Evolutionary conservation across 2,797 vertebrate species (phyloP), one percentile per base, ranked within the genome.

Genomic region (Cercopithecus diana): DNA sequence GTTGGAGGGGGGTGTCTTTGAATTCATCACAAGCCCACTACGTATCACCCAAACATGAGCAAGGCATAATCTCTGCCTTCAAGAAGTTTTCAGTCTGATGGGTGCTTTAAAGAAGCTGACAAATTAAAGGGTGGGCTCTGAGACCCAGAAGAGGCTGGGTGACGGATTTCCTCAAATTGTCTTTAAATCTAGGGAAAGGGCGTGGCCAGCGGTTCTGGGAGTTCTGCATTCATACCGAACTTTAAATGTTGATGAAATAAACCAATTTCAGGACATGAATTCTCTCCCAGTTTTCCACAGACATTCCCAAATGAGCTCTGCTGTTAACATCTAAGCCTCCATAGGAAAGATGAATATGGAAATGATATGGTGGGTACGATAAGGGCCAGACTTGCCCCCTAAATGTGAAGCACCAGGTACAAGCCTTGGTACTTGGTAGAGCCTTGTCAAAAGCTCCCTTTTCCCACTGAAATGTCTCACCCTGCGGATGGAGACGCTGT

Each of bases 321-420:
- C 64, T 36, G 57, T 9, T 58, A n/a, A 72, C 14, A 19, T 28
- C 11, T 10, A 50, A 72, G 43, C 77, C 70, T n/a, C 20, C 70
- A 11, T 0, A 12, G 76, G 43, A 58, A 61, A 77, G 58, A 41
- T 48, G 45, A n/a, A 28, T 30, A 30, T 0, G 79, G 61, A 77
- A n/a, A 48, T 0, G 6, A 36, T 13, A 26, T 1, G 36, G 64
- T 7, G 77, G 20, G 70, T 26, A 1, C 0, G 36, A 26, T 1
- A 26, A 67, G n/a, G 17, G 45, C n/a, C 58, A 52, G 36, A 22
- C 3, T 0, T 20, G 20, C 17, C 36, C 36, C 30, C 26, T 41
- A 41, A 2, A 4, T 11, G 30, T 4, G 76, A 41, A 82, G 36
- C 45, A 36, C 8, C 3, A n/a, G 30, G 43, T 13, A 28, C 17